These are phyloP conservation scores for Napeogenes sylphis DNA, from an alignment of 2,888 invertebrate species.

Conservation along the genomic window DNA sequence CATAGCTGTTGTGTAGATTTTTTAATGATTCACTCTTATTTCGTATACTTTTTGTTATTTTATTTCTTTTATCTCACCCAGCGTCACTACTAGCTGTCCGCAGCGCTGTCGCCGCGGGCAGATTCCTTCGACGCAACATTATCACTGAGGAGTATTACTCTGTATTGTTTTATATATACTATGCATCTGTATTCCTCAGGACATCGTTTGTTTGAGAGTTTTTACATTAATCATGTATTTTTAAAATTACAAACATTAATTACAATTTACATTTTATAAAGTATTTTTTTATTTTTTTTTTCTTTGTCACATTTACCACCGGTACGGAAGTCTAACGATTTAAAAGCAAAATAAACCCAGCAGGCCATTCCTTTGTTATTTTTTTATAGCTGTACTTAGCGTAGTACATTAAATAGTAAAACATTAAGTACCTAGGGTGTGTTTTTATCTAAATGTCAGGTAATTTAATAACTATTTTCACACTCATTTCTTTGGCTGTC, in stretches of 20 bases:
- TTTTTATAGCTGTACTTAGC: no score
- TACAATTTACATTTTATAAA: not conserved
- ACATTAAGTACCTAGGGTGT: no score
- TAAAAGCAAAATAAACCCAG: not conserved
- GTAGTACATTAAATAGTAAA: no score
- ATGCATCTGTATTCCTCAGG: conserved; percentile 49
- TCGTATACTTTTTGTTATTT: no score
- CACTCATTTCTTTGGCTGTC: no score
- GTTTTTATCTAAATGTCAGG: no score
- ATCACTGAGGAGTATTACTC: conserved; percentile 51
- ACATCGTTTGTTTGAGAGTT: conserved; percentile 37
- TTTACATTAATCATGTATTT: no score
- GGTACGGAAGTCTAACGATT: conserved; percentile 4
- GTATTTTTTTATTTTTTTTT: no score
- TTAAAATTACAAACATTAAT: no score
- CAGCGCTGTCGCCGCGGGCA: conserved; percentile 53
- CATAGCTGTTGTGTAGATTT: no score
- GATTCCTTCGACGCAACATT: conserved; percentile 69
- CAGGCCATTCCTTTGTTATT: not conserved
- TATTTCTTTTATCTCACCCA: not conserved
- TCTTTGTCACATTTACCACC: not conserved
- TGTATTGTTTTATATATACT: conserved; percentile 42
- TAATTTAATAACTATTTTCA: no score
- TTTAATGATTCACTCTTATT: no score
- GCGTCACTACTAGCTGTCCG: conserved; percentile 70